Evolutionary conservation across 1,140 invertebrate genomes (phyloP), one percentile per base, ranked within the genome.

Genomic region (Trichomalopsis sarcophagae): DNA sequence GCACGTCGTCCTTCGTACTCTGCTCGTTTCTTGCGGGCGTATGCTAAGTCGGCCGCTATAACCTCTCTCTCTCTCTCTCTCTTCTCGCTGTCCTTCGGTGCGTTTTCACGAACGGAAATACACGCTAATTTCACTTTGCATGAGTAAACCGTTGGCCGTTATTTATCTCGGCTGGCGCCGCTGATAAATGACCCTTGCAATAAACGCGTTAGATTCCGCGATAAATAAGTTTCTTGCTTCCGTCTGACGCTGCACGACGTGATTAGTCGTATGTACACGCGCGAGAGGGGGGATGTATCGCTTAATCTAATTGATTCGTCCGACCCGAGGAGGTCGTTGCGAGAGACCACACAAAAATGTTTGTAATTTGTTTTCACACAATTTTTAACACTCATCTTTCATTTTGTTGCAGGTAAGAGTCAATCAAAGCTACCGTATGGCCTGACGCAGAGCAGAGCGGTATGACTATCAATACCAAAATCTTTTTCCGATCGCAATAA

Each of bases 401-500:
- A 69, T 80, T 80, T 23, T 80, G 55, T 80, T 80, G 2, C 78
- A 80, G 78, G 78, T 80, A 69, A 69, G 78, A 44, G 23, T 69
- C 6, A 44, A 14, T 79, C 27, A 1, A 23, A 40, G 23, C 40
- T 62, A 36, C 33, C 33, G 14, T 17, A 17, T 62, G 21, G 17
- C 17, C 50, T 14, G 11, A 55, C 2, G 14, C 50, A 55, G 11
- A 55, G 13, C 50, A 21, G 50, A 55, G 50, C 17, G 50, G 50
- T 55, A 55, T 55, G 50, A 55, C 11, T 36, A 36, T 36, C 0
- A 6, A 36, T 36, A 36, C 33, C 0, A 21, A 62, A 62, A 62
- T 62, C 21, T n/a, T 21, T 62, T n/a, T 6, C 4, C 17, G 5
- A 62, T 62, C 55, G 0, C 21, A 62, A 55, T 55, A 55, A 55